These are phyloP conservation scores for Sciurus vulgaris DNA, from an alignment of 2,797 vertebrate species.

Conservation along the genomic window DNA sequence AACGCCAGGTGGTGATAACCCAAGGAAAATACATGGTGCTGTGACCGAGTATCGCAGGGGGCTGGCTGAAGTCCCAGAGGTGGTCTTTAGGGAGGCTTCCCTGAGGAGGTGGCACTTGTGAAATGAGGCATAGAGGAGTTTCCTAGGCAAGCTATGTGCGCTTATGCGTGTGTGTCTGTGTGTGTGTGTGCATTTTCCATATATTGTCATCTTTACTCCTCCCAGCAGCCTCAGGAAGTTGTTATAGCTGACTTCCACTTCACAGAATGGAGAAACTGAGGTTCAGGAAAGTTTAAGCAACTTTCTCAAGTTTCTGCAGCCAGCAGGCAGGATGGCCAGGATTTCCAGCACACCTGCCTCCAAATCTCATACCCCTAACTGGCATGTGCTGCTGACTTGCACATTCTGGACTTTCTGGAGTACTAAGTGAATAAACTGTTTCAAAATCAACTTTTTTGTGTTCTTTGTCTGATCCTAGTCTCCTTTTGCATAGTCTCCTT, in stretches of 20 bases:
- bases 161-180: neutral
- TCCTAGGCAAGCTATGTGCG: neutral
- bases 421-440: neutral
- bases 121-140: neutral
- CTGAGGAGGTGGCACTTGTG: neutral
- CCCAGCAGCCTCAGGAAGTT: neutral
- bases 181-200: neutral
- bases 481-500: neutral
- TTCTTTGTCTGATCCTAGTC: neutral
- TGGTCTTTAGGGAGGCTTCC: neutral
- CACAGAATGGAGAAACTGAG: slow-evolving; percentile 10
- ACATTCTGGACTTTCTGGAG: neutral
- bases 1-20: neutral
- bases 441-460: neutral
- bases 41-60: neutral
- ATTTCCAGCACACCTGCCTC: neutral
- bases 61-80: neutral
- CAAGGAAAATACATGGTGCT: neutral
- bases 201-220: neutral
- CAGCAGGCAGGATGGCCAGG: neutral
- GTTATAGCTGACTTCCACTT: neutral
- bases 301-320: neutral
- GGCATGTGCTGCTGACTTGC: neutral
- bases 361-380: neutral
- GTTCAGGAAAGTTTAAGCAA: neutral